Evolutionary conservation across 2,113 vertebrate genomes (phyloP), one percentile per base, ranked within the genome.

Genomic region (Hylia prasina): DNA sequence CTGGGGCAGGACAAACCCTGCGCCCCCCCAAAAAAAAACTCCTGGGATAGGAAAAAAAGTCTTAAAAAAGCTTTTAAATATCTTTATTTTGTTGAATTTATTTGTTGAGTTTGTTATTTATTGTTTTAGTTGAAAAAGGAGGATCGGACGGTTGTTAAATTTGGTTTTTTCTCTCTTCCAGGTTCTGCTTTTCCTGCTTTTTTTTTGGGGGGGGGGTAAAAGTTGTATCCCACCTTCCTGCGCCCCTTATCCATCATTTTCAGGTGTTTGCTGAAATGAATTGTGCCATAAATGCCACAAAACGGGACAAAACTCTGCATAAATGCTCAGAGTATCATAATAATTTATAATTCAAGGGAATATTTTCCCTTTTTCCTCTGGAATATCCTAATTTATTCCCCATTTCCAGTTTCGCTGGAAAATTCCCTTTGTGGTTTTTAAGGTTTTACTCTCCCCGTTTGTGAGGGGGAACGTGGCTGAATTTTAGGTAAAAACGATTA

Each of bases 291-390:
- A 73, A 39, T 30, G 56, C 10, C 71, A 37, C 37, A n/a, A 17
- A 42, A 51, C 2, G 65, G 37, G 68, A 53, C 57, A 48, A 39
- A 3, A 25, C 25, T 8, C 14, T 13, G 13, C 37, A 24, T 4
- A 16, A 37, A 16, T 10, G 1, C 5, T 28, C 5, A 44, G 15
- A 30, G 45, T 4, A 2, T n/a, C n/a, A 5, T 4, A 20, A 50
- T 51, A 51, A 51, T 31, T 5, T 23, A 4, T 13, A 11, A 42
- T 73, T 72, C 30, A 21, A 61, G 57, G 45, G 23, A 30, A 19
- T 6, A 16, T 57, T 86, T 82, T 82, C 39, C 47, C 7, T 10
- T 73, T 57, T 78, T 23, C 31, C 39, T 35, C 40, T 39, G 40
- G 22, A 65, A n/a, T 40, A 2, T 30, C 19, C 18, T 70, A 69